A percentile compares a stretch with the other conserved stretches of the same genome.
These are phyloP conservation scores for Dromaius novaehollandiae DNA, from an alignment of 2,113 vertebrate species.

Conservation along the genomic window DNA sequence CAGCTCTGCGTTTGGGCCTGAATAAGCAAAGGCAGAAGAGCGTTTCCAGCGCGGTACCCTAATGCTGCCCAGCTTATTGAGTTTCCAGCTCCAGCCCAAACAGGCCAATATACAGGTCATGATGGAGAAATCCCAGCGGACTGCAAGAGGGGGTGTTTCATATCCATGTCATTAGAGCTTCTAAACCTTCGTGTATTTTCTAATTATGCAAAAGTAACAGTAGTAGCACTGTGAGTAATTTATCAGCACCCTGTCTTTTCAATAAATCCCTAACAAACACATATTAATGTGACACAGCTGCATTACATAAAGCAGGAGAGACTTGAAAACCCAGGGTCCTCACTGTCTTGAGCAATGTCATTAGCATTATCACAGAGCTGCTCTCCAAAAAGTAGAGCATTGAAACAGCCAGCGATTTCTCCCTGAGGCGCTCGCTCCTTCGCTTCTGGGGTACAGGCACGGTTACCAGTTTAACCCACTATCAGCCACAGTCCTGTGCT, in stretches of 20 bases:
- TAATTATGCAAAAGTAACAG: conserved; percentile 27
- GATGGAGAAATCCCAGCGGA: conserved; percentile 30
- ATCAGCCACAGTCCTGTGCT: background rate
- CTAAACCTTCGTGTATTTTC: conserved; percentile 20
- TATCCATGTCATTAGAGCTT: conserved; percentile 21
- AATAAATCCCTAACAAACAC: conserved; percentile 25
- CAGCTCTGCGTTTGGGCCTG: background rate
- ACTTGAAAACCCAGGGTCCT: conserved; percentile 27
- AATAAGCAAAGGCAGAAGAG: conserved; percentile 22
- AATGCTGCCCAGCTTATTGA: conserved; percentile 49
- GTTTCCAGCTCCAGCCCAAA: conserved; percentile 38
- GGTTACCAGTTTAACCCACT: background rate
- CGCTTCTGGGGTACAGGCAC: background rate
- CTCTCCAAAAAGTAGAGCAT: conserved; percentile 57
- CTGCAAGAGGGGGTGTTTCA: background rate
- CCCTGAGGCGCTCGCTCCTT: background rate
- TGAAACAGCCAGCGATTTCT: conserved; percentile 34
- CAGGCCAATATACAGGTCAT: conserved; percentile 1
- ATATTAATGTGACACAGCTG: conserved; percentile 29
- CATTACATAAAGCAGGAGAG: conserved; percentile 37
- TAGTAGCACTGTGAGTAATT: background rate
- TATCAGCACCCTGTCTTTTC: conserved; percentile 53
- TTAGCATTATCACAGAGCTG: conserved; percentile 31
- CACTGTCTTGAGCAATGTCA: conserved; percentile 50
- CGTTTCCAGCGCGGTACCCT: conserved; percentile 21